Evolutionary conservation across 2,113 vertebrate species (phyloP), one percentile per base, ranked within the genome.

Genomic region (Hippocampus comes): DNA sequence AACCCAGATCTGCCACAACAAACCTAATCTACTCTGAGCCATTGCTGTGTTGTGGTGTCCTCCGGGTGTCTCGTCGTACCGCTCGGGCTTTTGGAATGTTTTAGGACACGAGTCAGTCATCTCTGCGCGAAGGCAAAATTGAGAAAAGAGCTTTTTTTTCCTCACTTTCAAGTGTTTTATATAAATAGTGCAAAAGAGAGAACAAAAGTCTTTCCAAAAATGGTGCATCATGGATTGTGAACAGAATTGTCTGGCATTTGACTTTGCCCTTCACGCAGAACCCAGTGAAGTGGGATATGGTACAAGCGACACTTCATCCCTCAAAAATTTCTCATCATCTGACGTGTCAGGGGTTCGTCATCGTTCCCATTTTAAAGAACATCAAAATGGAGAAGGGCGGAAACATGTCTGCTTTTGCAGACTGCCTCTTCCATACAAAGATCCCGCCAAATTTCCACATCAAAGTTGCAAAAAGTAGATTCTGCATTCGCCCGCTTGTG

Each of bases 1-100:
- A 88, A 88, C 88, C 84, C 67, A 88, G 90, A 92, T 90, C 89
- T 90, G 82, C 83, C 90, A 89, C 86, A 87, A 87, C 84, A 86
- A 89, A 90, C 81, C 88, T 89, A 89, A 88, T 90, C 76, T 86
- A 56, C 82, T 86, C 84, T 87, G 88, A 88, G 84, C 84, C 80
- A 83, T 72, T 77, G 43, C 66, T 86, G 76, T 84, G 88, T 83
- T 79, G 83, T 63, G 68, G 80, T 80, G 86, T 89, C 82, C 87
- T 85, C 56, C 1, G 78, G 81, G 79, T 87, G 72, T 80, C 80
- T 83, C 89, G 82, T 73, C 23, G 11, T 74, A 27, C 21, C 74
- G 82, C 78, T 89, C 76, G 70, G 84, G 88, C 89, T 66, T 90
- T 88, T 79, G 88, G 87, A 88, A 88, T 79, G 84, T 89, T 89